Evolutionary conservation across 1,140 invertebrate species (phyloP).

Genomic region (Acyrthosiphon pisum): DNA sequence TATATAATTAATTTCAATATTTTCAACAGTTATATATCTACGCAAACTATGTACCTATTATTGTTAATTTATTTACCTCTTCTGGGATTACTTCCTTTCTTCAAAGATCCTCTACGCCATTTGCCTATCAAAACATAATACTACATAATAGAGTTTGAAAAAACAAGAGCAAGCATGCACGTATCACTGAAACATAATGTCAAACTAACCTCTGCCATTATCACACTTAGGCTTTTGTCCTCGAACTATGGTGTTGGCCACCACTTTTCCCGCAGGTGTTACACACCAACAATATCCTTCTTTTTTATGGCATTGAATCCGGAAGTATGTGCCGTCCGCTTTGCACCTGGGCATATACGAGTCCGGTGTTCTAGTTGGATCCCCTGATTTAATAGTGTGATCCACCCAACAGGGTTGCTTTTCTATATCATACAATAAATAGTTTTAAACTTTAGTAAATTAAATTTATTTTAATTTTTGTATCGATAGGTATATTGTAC

Average conservation of each 20-base stretch:
- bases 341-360: conserved; percentile 71
- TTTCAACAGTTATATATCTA: neutral
- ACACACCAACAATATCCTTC: conserved; percentile 87
- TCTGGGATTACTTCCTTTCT: conserved; percentile 58
- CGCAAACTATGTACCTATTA: neutral
- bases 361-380: conserved; percentile 43
- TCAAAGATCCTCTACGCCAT: conserved; percentile 58
- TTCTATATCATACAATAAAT: conserved; percentile 61
- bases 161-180: neutral
- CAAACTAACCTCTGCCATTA: conserved; percentile 63
- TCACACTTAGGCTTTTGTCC: conserved; percentile 74
- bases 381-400: conserved; percentile 56
- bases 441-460: neutral
- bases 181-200: neutral
- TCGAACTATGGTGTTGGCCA: conserved; percentile 77
- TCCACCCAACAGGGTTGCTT: conserved; percentile 67
- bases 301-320: conserved; percentile 81
- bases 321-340: conserved; percentile 80
- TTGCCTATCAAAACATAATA: conserved; percentile 58
- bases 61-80: conserved; percentile 58
- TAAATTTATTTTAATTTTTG: neutral
- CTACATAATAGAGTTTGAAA: neutral
- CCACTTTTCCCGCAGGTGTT: conserved; percentile 77
- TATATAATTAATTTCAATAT: neutral
- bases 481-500: too few species aligned